phyloP scores from a whole-genome alignment of 2,113 vertebrate species.

The Trichomycterus rosablanca region DNA sequence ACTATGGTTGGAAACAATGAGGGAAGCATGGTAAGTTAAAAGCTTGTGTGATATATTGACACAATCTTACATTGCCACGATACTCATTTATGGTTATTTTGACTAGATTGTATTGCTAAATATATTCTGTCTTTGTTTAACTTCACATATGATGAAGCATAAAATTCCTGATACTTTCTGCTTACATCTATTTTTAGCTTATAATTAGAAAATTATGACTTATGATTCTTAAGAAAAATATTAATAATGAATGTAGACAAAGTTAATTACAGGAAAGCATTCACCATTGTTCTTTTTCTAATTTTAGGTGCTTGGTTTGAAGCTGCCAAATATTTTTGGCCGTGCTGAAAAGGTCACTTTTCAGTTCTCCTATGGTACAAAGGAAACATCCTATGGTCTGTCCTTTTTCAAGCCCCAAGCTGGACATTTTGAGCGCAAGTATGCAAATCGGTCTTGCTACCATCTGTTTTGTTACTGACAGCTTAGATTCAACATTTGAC shows the following conservation, averaged over 20 bases:
- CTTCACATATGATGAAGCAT: too few species aligned
- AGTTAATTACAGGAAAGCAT: too few species aligned
- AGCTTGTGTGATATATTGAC: background rate
- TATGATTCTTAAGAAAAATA: too few species aligned
- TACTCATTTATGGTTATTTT: too few species aligned
- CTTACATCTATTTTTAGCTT: too few species aligned
- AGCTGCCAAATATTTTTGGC: slow-evolving; percentile 87
- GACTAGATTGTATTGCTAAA: too few species aligned
- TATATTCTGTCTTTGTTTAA: too few species aligned
- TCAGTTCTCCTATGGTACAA: slow-evolving; percentile 97
- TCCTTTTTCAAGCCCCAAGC: slow-evolving; percentile 94
- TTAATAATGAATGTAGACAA: too few species aligned
- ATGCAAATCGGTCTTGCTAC: slow-evolving; percentile 41
- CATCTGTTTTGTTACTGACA: background rate
- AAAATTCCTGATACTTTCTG: too few species aligned
- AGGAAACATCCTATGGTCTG: slow-evolving; percentile 93
- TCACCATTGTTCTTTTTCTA: background rate
- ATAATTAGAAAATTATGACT: too few species aligned
- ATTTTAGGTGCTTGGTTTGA: slow-evolving; percentile 85
- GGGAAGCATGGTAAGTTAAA: slow-evolving; percentile 87
- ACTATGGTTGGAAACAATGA: slow-evolving; percentile 98
- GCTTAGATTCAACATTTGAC: too few species aligned
- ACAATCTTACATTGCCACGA: too few species aligned
- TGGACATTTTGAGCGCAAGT: slow-evolving; percentile 91
- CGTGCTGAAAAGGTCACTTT: slow-evolving; percentile 93